phyloP scores from a whole-genome alignment of 2,797 vertebrate genomes.

The Caiman crocodilus region DNA sequence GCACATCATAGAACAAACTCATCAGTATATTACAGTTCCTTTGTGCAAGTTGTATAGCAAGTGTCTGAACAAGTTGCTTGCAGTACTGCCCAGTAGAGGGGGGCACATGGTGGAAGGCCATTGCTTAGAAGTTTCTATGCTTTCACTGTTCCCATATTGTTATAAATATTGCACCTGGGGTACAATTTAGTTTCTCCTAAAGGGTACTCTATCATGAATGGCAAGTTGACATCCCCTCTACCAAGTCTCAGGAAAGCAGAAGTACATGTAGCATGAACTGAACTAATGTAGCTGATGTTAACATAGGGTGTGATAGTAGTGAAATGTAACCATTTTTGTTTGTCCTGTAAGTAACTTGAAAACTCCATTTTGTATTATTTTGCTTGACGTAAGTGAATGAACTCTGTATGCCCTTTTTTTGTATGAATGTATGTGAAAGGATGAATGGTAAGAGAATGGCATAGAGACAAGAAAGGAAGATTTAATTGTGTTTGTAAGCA shows the following conservation, averaged over 20 bases:
- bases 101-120: background rate
- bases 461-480: too few species aligned
- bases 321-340: too few species aligned
- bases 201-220: accelerated
- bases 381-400: too few species aligned
- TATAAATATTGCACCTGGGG: background rate
- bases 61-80: too few species aligned
- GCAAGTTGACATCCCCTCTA: background rate
- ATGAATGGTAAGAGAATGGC: too few species aligned
- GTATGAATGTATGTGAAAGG: too few species aligned
- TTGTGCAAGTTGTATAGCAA: background rate
- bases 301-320: too few species aligned
- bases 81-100: background rate
- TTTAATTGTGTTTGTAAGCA: too few species aligned
- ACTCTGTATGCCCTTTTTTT: too few species aligned
- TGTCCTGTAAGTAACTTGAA: too few species aligned
- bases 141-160: background rate
- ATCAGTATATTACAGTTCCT: background rate
- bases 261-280: background rate
- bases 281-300: too few species aligned
- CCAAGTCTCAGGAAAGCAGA: background rate
- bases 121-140: background rate
- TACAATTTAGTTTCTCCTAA: background rate
- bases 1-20: background rate
- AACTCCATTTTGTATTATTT: too few species aligned